Conservation (phyloP, 2,797 vertebrate species). For the Philypnodon macrostomus region DNA sequence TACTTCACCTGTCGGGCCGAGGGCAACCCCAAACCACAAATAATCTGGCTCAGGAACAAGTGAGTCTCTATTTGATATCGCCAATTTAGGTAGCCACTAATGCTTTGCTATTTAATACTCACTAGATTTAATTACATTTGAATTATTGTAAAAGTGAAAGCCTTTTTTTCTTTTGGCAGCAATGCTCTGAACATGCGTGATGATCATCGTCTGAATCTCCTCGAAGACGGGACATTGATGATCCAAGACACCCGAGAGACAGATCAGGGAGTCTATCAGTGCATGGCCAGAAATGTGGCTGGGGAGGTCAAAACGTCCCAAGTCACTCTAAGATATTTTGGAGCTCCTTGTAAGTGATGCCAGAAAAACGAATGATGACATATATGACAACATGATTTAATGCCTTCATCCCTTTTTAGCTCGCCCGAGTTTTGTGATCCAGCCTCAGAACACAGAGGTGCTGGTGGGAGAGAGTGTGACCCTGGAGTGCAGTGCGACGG, state of each 20-base stretch:
- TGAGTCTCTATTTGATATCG: conserved; percentile 63
- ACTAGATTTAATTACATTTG: too few species aligned
- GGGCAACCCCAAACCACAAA: conserved; percentile 98
- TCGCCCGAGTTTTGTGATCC: conserved; percentile 94
- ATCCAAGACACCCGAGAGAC: conserved; percentile 94
- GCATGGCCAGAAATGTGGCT: conserved; percentile 97
- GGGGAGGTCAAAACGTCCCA: conserved; percentile 96
- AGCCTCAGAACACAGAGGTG: conserved; percentile 97
- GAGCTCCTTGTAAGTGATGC: conserved; percentile 84
- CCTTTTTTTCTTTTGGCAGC: conserved; percentile 61
- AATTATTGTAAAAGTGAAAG: too few species aligned
- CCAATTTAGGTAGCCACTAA: not conserved
- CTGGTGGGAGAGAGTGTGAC: conserved; percentile 95
- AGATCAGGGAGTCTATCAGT: conserved; percentile 96
- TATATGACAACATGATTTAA: not conserved
- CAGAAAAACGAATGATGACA: conserved; percentile 4
- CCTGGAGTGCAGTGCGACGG: conserved; percentile 92
- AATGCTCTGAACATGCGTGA: conserved; percentile 97
- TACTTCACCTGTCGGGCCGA: conserved; percentile 98
- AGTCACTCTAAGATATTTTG: conserved; percentile 94
- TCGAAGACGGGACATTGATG: conserved; percentile 97
- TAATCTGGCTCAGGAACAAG: conserved; percentile 99
- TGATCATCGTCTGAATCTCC: conserved; percentile 91
- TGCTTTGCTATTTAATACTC: not conserved
- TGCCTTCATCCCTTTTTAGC: too few species aligned